Evolutionary conservation across 2,888 invertebrate genomes (phyloP).

Genomic region (Philaethria dido): DNA sequence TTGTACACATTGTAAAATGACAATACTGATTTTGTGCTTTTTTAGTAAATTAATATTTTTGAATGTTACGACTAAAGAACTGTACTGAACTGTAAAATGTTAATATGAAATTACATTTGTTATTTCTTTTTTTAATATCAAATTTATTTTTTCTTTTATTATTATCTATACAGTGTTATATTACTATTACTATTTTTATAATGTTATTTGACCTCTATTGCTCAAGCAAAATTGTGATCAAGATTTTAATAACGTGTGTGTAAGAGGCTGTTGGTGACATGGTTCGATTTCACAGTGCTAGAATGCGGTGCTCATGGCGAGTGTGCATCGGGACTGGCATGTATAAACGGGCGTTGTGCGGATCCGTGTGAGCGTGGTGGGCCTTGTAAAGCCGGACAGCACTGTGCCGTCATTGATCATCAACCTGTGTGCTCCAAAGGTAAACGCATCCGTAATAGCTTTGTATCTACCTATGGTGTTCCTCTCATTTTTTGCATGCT

Average conservation of each 20-base stretch:
- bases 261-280: slow-evolving; percentile 37
- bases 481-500: neutral
- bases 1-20: slow-evolving; percentile 3
- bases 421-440: slow-evolving; percentile 93
- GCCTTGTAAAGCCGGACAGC: slow-evolving; percentile 89
- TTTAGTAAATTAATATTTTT: neutral
- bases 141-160: neutral
- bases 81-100: neutral
- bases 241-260: slow-evolving; percentile 41
- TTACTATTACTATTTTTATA: neutral
- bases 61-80: neutral
- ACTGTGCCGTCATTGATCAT: slow-evolving; percentile 92
- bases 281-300: slow-evolving; percentile 84
- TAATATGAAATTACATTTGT: neutral
- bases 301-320: slow-evolving; percentile 91
- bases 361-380: slow-evolving; percentile 91
- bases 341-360: slow-evolving; percentile 90
- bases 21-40: neutral
- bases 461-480: neutral
- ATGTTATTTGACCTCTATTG: neutral
- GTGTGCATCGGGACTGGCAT: slow-evolving; percentile 90
- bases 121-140: neutral
- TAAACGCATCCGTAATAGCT: slow-evolving; percentile 43
- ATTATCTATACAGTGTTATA: neutral
- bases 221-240: neutral